These are phyloP conservation scores for Plagiodera versicolora DNA, from an alignment of 2,888 invertebrate genomes.

Conservation along the genomic window DNA sequence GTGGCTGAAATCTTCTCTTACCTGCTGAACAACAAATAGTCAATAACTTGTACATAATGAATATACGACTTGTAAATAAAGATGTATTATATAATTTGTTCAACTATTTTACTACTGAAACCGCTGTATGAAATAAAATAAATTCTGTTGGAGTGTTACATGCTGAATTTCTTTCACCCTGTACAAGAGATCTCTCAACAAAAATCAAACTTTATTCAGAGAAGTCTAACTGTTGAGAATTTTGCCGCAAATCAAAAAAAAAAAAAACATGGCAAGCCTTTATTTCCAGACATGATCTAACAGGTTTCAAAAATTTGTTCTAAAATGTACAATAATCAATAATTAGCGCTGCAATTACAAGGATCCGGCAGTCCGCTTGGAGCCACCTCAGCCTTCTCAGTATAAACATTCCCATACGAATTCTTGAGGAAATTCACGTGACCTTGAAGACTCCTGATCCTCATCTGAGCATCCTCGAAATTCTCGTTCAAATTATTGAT, in stretches of 20 bases:
- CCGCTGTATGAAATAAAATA: too few species aligned
- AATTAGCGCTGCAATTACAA: conserved; percentile 44
- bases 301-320: background rate
- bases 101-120: too few species aligned
- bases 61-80: background rate
- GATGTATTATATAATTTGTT: background rate
- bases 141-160: too few species aligned
- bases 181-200: too few species aligned
- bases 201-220: too few species aligned
- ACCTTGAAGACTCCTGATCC: conserved; percentile 65
- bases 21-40: conserved; percentile 58
- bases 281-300: background rate
- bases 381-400: conserved; percentile 3
- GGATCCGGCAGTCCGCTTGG: conserved; percentile 35
- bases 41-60: background rate
- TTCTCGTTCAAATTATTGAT: conserved; percentile 68
- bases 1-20: conserved; percentile 76
- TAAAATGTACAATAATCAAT: conserved; percentile 18
- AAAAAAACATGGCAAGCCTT: background rate
- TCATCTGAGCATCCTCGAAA: conserved; percentile 67
- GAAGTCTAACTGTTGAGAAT: too few species aligned
- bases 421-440: conserved; percentile 65
- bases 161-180: too few species aligned
- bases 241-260: too few species aligned
- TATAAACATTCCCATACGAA: conserved; percentile 47